Conservation (phyloP, 1,140 invertebrate genomes). For the Zaprionus africanus region DNA sequence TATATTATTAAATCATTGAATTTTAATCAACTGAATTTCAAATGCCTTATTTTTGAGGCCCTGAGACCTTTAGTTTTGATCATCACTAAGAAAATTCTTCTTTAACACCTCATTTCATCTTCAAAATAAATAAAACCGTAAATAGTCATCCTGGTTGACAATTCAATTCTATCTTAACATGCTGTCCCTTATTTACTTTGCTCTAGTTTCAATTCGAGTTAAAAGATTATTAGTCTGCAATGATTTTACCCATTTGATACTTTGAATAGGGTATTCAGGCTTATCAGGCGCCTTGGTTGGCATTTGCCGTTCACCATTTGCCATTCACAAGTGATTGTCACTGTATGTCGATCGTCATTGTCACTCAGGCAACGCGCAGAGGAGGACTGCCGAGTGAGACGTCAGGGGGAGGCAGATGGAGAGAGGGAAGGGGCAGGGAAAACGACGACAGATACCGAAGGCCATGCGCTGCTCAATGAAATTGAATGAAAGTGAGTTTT, state of each 20-base stretch:
- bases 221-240: not conserved
- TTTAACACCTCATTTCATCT: no score
- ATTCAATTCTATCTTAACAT: not conserved
- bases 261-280: conserved; percentile 16
- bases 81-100: no score
- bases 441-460: conserved; percentile 38
- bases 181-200: not conserved
- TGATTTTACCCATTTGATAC: not conserved
- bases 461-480: conserved; percentile 52
- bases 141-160: no score
- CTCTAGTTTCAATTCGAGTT: not conserved
- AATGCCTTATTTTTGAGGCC: no score
- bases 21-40: no score
- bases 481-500: conserved; percentile 68
- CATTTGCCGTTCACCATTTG: conserved; percentile 3
- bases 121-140: no score
- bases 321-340: conserved; percentile 53
- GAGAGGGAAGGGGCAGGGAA: not conserved
- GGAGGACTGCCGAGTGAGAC: not conserved
- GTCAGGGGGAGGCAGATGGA: not conserved
- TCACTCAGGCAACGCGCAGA: conserved; percentile 15
- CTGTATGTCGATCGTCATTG: conserved; percentile 37
- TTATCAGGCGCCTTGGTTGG: conserved; percentile 22
- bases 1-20: no score
- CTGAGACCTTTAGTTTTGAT: no score